These are phyloP conservation scores for Ruditapes philippinarum DNA, from an alignment of 1,140 invertebrate species.

Conservation along the genomic window DNA sequence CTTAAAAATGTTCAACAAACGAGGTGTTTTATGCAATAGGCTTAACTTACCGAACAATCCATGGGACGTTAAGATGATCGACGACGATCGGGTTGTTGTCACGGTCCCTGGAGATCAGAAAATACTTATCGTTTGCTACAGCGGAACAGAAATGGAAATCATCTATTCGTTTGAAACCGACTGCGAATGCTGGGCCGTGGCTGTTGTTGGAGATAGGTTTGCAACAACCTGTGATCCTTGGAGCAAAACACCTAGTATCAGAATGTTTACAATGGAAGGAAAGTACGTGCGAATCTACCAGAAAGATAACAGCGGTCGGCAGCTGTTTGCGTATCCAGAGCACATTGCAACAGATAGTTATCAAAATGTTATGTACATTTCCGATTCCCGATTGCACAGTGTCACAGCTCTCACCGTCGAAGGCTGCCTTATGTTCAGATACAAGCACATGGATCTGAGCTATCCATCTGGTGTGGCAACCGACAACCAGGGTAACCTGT, in stretches of 20 bases:
- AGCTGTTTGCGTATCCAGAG: slow-evolving; percentile 52
- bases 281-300: slow-evolving; percentile 23
- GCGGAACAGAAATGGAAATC: background rate
- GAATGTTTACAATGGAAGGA: slow-evolving; percentile 29
- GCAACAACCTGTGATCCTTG: slow-evolving; percentile 58
- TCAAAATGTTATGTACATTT: slow-evolving; percentile 34
- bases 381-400: slow-evolving; percentile 21
- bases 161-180: slow-evolving; percentile 35
- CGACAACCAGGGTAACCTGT: slow-evolving; percentile 49
- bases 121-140: slow-evolving; percentile 35
- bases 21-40: background rate
- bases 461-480: slow-evolving; percentile 14
- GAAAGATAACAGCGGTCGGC: slow-evolving; percentile 32
- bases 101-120: slow-evolving; percentile 55
- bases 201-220: slow-evolving; percentile 35
- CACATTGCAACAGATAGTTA: slow-evolving; percentile 47
- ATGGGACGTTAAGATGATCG: slow-evolving; percentile 56
- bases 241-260: slow-evolving; percentile 48
- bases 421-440: slow-evolving; percentile 45
- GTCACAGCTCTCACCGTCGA: slow-evolving; percentile 25
- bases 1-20: slow-evolving; percentile 59
- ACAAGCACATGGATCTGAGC: slow-evolving; percentile 7
- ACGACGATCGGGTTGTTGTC: slow-evolving; percentile 27
- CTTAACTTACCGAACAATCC: slow-evolving; percentile 44
- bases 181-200: slow-evolving; percentile 51